Evolutionary conservation across 2,797 vertebrate species (phyloP), one percentile per base, ranked within the genome.

Genomic region (Cottoperca gobio): DNA sequence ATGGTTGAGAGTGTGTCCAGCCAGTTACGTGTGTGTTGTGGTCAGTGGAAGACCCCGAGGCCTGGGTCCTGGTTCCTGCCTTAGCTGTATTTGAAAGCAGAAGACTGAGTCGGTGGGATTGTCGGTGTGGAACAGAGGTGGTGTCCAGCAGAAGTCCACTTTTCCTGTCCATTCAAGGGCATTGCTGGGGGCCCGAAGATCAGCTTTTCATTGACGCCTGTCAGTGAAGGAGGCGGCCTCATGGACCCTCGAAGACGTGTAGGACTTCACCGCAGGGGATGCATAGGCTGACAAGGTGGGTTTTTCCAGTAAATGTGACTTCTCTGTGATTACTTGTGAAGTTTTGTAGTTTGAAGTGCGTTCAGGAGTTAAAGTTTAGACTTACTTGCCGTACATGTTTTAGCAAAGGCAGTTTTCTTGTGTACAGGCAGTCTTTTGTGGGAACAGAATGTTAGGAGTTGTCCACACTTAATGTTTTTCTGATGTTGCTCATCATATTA

Each of bases 101-200:
- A 62, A 50, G 79, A 78, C 64, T 1, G 69, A 81, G 63, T 74
- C 62, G 19, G 66, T 28, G 71, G 54, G 73, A 80, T 72, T 68
- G 59, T 65, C 7, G 12, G 78, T 24, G 86, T 65, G 86, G 70
- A 85, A 86, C 83, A 24, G 82, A 76, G 74, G 42, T 46, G 65
- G 72, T 43, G 68, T 37, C 40, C 19, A 26, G 76, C 50, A 63
- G 54, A 66, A 84, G 72, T 75, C 81, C 68, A 67, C 78, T 87
- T 89, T 93, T 91, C 82, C 85, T 89, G 68, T 84, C 93, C 90
- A 92, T 94, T 94, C 92, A 95, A 94, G 94, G 93, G 83, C 93
- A 92, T 89, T 75, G 73, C 70, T 67, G 52, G 68, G 82, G 77
- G 69, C 73, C 76, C 19, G 64, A 70, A 85, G 84, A 85, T 70